These are phyloP conservation scores for Sisyra nigra DNA, from an alignment of 2,888 invertebrate species.

Conservation along the genomic window DNA sequence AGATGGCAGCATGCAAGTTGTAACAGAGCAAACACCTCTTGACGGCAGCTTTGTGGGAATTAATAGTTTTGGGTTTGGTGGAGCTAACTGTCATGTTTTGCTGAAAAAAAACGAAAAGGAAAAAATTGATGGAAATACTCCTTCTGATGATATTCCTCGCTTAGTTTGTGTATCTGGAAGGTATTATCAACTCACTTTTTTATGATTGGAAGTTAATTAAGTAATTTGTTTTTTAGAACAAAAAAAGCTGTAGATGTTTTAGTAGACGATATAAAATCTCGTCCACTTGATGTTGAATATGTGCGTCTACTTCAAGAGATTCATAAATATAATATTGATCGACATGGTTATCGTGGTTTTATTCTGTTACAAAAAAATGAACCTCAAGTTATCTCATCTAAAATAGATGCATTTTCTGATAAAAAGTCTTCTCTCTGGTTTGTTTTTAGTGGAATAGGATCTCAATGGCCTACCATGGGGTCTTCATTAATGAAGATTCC, in stretches of 20 bases:
- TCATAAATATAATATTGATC: conserved; percentile 25
- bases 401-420: conserved; percentile 43
- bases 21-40: conserved; percentile 55
- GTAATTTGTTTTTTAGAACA: conserved; percentile 31
- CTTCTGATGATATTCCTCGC: conserved; percentile 50
- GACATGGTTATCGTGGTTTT: conserved; percentile 48
- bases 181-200: conserved; percentile 1
- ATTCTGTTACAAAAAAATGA: conserved; percentile 26
- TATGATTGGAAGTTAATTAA: background rate
- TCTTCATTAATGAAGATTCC: conserved; percentile 46
- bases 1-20: conserved; percentile 49
- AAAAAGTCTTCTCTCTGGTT: conserved; percentile 47
- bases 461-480: conserved; percentile 57
- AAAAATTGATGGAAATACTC: conserved; percentile 43
- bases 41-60: conserved; percentile 62
- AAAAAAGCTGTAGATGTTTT: conserved; percentile 53
- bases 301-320: conserved; percentile 41
- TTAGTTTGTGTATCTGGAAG: conserved; percentile 57
- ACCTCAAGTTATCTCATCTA: conserved; percentile 24
- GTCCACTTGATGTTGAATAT: conserved; percentile 43
- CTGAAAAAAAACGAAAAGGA: conserved; percentile 40
- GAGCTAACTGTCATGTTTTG: conserved; percentile 63
- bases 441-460: conserved; percentile 60
- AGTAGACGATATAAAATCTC: conserved; percentile 42
- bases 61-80: conserved; percentile 91